A percentile compares a stretch with the other conserved stretches of the same genome.
These are phyloP conservation scores for Emesis furor DNA, from an alignment of 2,888 invertebrate genomes.

Conservation along the genomic window DNA sequence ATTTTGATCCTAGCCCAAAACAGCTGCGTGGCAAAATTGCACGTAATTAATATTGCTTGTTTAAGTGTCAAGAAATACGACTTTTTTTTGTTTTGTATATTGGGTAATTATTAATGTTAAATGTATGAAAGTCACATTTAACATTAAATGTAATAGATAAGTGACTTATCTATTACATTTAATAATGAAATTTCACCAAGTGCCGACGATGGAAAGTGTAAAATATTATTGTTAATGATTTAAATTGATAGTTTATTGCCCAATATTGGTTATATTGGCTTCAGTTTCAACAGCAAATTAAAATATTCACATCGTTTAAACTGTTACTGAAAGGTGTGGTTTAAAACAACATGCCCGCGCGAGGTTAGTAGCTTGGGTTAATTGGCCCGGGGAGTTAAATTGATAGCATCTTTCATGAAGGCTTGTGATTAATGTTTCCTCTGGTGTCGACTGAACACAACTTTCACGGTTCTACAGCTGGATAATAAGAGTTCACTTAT, in stretches of 20 bases:
- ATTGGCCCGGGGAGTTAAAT: slow-evolving; percentile 62
- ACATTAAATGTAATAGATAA: too few relatives aligned
- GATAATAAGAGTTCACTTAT: background rate
- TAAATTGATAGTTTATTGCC: background rate
- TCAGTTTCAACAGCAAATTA: background rate
- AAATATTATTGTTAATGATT: too few relatives aligned
- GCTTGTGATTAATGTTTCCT: slow-evolving; percentile 55
- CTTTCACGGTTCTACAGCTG: background rate
- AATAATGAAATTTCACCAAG: too few relatives aligned
- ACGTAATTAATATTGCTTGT: too few relatives aligned
- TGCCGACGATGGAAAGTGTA: too few relatives aligned
- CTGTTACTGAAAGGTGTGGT: slow-evolving; percentile 22
- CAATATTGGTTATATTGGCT: background rate
- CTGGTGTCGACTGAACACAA: slow-evolving; percentile 21
- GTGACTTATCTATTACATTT: too few relatives aligned
- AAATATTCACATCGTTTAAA: background rate
- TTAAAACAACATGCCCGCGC: slow-evolving; percentile 39
- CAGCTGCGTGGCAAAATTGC: too few relatives aligned
- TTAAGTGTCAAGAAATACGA: too few relatives aligned
- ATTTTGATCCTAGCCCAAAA: too few relatives aligned
- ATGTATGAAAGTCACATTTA: too few relatives aligned
- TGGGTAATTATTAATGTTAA: too few relatives aligned
- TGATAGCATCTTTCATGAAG: slow-evolving; percentile 60
- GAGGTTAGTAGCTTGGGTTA: slow-evolving; percentile 46
- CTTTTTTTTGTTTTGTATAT: too few relatives aligned